Evolutionary conservation across 2,888 invertebrate species (phyloP).

Genomic region (Dione vanillae): DNA sequence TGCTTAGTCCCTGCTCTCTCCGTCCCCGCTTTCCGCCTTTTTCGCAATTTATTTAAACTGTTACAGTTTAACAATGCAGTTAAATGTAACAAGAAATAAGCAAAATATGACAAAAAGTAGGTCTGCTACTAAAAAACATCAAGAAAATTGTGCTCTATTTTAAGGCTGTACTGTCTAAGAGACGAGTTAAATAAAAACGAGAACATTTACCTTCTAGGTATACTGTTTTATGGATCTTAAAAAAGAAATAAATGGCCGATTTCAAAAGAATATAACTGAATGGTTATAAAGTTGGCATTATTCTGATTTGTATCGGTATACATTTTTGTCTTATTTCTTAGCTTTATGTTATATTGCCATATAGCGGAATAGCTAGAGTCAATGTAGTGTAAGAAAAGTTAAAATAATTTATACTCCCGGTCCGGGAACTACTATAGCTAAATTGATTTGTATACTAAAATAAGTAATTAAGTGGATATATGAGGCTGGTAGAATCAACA

Average conservation of each 20-base stretch:
- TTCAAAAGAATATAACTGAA: slow-evolving; percentile 45
- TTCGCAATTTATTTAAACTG: too few species aligned
- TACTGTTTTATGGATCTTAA: slow-evolving; percentile 41
- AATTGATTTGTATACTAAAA: too few species aligned
- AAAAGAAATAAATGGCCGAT: slow-evolving; percentile 43
- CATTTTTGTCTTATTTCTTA: background rate
- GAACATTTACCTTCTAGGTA: slow-evolving; percentile 32
- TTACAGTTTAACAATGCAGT: too few species aligned
- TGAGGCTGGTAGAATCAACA: background rate
- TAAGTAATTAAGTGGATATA: background rate
- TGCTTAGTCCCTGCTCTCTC: too few species aligned
- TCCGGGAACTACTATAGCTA: too few species aligned
- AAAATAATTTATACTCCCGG: too few species aligned
- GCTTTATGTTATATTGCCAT: too few species aligned
- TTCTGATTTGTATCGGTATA: slow-evolving; percentile 34
- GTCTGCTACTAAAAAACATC: too few species aligned
- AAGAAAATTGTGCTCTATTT: background rate
- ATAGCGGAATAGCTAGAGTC: background rate
- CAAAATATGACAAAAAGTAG: too few species aligned
- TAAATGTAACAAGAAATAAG: too few species aligned
- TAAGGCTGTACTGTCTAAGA: slow-evolving; percentile 28
- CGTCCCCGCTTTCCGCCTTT: too few species aligned
- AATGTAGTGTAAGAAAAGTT: background rate
- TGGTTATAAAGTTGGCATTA: slow-evolving; percentile 46
- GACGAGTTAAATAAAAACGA: slow-evolving; percentile 36